These are phyloP conservation scores for Ciconia nigra DNA, from an alignment of 2,797 vertebrate genomes.

Conservation along the genomic window DNA sequence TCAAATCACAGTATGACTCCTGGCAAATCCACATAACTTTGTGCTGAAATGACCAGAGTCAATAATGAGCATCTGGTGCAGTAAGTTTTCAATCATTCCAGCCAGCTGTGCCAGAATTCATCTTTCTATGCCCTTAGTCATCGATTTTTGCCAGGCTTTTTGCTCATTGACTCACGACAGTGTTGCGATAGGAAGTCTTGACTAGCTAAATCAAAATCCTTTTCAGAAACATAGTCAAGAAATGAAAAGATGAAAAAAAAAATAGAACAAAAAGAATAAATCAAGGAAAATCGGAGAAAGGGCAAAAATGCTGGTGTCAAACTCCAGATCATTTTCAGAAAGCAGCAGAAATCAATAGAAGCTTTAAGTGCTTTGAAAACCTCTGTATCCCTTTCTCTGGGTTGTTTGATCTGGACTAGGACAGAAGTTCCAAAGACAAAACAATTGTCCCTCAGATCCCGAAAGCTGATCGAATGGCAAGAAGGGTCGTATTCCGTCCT, in stretches of 20 bases:
- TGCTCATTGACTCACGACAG: background rate
- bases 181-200: background rate
- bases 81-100: background rate
- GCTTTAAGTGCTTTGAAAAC: background rate
- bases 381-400: background rate
- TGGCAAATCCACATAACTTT: background rate
- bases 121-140: background rate
- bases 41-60: background rate
- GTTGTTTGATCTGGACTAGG: background rate
- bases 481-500: background rate
- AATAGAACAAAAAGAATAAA: background rate
- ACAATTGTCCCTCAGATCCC: background rate
- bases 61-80: background rate
- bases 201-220: slow-evolving; percentile 1
- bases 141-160: background rate
- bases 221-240: background rate
- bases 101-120: background rate
- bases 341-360: background rate
- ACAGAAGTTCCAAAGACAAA: background rate
- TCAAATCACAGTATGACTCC: background rate
- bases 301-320: background rate
- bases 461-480: background rate
- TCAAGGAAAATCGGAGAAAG: background rate
- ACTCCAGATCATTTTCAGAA: background rate
- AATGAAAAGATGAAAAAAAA: background rate